Conservation (phyloP, 2,797 vertebrate species). For the Hydrocynus forskahlii region DNA sequence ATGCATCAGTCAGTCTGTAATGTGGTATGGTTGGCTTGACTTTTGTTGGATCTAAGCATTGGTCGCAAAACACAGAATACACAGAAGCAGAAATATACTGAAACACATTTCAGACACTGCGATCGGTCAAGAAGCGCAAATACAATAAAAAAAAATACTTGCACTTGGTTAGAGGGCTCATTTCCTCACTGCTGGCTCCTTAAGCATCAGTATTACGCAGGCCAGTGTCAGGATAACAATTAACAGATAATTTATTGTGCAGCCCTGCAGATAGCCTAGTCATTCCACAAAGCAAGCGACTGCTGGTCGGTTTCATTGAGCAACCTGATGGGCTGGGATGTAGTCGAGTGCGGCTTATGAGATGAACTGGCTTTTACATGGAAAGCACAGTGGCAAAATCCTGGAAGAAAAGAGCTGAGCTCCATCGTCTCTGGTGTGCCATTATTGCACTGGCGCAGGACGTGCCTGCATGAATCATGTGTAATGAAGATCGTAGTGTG, state of each 20-base stretch:
- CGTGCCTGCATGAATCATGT: constrained; percentile 38
- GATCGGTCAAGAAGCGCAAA: neutral
- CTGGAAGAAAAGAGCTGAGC: neutral
- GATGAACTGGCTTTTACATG: neutral
- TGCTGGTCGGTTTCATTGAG: neutral
- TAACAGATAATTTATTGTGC: neutral
- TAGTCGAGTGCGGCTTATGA: neutral
- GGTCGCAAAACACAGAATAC: too few relatives aligned
- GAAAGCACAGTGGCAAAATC: constrained; percentile 6
- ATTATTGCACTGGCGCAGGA: constrained; percentile 25
- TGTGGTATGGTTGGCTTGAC: neutral
- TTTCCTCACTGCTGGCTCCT: neutral
- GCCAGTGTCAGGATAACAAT: neutral
- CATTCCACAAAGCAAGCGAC: neutral
- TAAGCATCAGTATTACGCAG: neutral
- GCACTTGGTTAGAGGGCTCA: too few relatives aligned
- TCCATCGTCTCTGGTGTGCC: constrained; percentile 31
- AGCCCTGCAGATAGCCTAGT: neutral
- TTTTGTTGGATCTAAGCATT: neutral
- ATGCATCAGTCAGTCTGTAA: too few relatives aligned
- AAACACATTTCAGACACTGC: neutral
- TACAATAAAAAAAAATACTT: too few relatives aligned
- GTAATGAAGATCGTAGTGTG: constrained; percentile 30
- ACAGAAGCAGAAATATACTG: neutral
- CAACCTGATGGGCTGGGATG: neutral